Evolutionary conservation across 2,888 invertebrate species (phyloP), one percentile per base, ranked within the genome.

Genomic region (Poecilus cupreus): DNA sequence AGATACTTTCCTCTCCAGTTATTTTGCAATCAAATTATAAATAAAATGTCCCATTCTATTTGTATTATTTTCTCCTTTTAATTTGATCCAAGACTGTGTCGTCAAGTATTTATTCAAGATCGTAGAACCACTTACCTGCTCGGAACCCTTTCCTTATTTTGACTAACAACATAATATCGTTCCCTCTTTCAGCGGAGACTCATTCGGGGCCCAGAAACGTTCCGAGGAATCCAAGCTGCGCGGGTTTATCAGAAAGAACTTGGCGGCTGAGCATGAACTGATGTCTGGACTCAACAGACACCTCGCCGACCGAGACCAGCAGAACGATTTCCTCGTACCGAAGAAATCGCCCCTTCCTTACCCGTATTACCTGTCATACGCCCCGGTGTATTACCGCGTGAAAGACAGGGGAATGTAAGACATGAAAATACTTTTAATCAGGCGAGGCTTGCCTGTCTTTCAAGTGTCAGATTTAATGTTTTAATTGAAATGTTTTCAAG

Each of bases 401-500:
- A 43, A 57, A 80, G 79, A 80, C 32, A 80, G 13, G 37, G 79
- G 79, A 49, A 80, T 80, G 18, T 80, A 78, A 80, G 24, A 80
- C 79, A 80, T 18, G 78, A 20, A 70, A 80, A 80, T 70, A 70
- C 70, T 70, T 70, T 80, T 80, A 64, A 68, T 70, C 68, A 22
- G 10, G 10, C 37, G n/a, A 22, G 37, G 18, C 37, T 16, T 70
- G 16, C 6, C n/a, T 26, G 60, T 13, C 60, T 24, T 5, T 60
- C 60, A 26, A 6, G 13, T 60, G 60, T 60, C 60, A 32, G 10
- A 26, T 60, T 60, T 24, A 39, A 39, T 70, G 70, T 70, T 43
- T 13, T 13, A 1, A 51, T 51, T 51, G 51, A 18, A 13, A 13
- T 46, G 46, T 46, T 46, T 46, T n/a, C 4, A 18, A 18, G 3